Evolutionary conservation across 2,797 vertebrate genomes (phyloP).

Genomic region (Paedocypris micromegethes): DNA sequence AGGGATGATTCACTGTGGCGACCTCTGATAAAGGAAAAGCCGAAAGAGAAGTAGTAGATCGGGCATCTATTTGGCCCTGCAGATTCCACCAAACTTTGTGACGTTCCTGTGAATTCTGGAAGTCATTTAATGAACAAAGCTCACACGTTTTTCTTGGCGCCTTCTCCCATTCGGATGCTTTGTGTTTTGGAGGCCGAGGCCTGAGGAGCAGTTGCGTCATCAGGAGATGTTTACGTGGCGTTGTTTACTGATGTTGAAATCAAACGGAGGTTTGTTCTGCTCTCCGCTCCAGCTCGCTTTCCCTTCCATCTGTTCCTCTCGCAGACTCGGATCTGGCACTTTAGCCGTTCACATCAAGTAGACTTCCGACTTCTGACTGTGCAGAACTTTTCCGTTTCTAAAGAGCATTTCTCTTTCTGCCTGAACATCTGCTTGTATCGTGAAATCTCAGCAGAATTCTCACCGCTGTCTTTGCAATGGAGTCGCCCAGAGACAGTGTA

Average conservation of each 20-base stretch:
- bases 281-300: too few relatives aligned
- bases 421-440: conserved; percentile 28
- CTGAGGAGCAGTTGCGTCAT: conserved; percentile 27
- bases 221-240: not conserved
- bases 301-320: too few relatives aligned
- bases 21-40: not conserved
- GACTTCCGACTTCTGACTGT: too few relatives aligned
- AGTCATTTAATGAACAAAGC: conserved; percentile 52
- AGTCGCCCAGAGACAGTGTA: not conserved
- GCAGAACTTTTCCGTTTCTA: too few relatives aligned
- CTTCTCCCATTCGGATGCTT: conserved; percentile 48
- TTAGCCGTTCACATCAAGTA: too few relatives aligned
- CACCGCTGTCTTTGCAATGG: not conserved
- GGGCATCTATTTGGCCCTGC: not conserved
- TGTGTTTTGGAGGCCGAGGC: conserved; percentile 39
- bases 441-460: conserved; percentile 32
- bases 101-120: conserved; percentile 52
- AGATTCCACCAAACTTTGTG: conserved; percentile 51
- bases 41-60: not conserved
- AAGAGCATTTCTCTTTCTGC: conserved; percentile 53
- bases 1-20: too few relatives aligned
- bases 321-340: too few relatives aligned
- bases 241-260: too few relatives aligned
- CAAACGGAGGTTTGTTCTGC: too few relatives aligned
- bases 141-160: conserved; percentile 54